phyloP scores from a whole-genome alignment of 2,797 vertebrate genomes.

The Propithecus perrieri region DNA sequence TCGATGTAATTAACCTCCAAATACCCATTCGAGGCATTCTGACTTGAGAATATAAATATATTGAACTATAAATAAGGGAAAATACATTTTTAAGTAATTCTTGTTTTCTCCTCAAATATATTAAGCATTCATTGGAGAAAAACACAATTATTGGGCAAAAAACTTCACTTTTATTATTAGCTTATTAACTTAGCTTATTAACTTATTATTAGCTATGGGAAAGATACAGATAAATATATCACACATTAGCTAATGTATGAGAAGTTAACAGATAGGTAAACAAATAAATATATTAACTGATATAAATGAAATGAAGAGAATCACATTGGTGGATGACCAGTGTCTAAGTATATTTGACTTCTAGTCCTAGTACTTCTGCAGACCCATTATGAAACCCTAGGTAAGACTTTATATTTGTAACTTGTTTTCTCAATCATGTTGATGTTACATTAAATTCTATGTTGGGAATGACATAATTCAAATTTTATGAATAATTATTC shows the following conservation, averaged over 20 bases:
- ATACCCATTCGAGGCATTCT: background rate
- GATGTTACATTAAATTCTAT: background rate
- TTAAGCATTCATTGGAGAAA: background rate
- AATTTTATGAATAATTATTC: background rate
- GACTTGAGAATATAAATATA: background rate
- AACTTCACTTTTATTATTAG: background rate
- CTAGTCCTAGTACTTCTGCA: background rate
- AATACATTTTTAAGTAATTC: background rate
- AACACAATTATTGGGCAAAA: background rate
- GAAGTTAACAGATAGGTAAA: background rate
- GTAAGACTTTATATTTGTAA: background rate
- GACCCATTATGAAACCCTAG: background rate
- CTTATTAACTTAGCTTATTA: no score
- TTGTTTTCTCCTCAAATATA: background rate
- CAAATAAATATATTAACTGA: background rate
- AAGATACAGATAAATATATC: background rate
- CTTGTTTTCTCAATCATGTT: background rate
- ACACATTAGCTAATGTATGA: rapidly evolving
- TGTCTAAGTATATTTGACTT: background rate
- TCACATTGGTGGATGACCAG: background rate
- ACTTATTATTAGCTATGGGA: background rate
- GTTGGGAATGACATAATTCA: background rate
- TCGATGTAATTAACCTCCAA: background rate
- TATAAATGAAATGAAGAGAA: background rate
- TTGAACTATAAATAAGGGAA: background rate